phyloP scores from a whole-genome alignment of 1,140 invertebrate species.

The Drosophila melanogaster region Release_6_plus_ISO1_MT NT_033779.5:5316501-5317000 shows the following conservation, averaged over 20 bases:
- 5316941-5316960: constrained; percentile 27
- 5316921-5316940: constrained; percentile 6
- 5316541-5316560: constrained; percentile 48
- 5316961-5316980: constrained; percentile 29
- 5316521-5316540: constrained; percentile 28
- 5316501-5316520: constrained; percentile 35
- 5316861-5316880: constrained; percentile 34
- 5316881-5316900: constrained; percentile 24
- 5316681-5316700: constrained; percentile 37
- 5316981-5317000: constrained; percentile 7
- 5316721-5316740: constrained; percentile 26
- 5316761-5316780: constrained; percentile 40
- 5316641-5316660: constrained; percentile 34
- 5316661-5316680: neutral
- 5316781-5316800: constrained; percentile 56
- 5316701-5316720: constrained; percentile 19
- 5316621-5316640: constrained; percentile 54
- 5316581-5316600: constrained; percentile 64
- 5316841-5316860: constrained; percentile 76
- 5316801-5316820: constrained; percentile 56
- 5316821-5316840: constrained; percentile 74
- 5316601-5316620: constrained; percentile 43
- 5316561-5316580: constrained; percentile 45
- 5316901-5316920: constrained; percentile 1
- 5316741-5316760: constrained; percentile 30